Evolutionary conservation across 2,888 invertebrate genomes (phyloP).

Genomic region (Luperina testacea): DNA sequence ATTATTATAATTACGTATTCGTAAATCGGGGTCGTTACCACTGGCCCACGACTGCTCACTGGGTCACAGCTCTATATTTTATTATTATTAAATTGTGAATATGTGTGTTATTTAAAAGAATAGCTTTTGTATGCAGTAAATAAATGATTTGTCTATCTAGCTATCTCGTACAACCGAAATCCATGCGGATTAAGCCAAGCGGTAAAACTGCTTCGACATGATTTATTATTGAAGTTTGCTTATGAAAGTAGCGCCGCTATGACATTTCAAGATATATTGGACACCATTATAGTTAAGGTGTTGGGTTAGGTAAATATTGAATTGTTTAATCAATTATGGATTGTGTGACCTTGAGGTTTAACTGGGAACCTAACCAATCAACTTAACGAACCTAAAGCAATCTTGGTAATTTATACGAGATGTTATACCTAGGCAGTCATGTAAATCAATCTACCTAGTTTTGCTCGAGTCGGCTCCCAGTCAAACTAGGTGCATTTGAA

Average conservation of each 20-base stretch:
- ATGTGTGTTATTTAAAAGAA: neutral
- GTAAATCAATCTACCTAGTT: too few species aligned
- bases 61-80: too few species aligned
- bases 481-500: too few species aligned
- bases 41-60: too few species aligned
- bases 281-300: neutral
- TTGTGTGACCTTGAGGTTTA: neutral
- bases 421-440: neutral
- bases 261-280: neutral
- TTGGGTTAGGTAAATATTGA: constrained; percentile 8
- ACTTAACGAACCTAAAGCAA: neutral
- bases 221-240: neutral
- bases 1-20: too few species aligned
- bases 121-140: neutral
- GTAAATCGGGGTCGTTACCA: too few species aligned
- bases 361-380: constrained; percentile 23
- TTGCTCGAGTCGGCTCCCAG: too few species aligned
- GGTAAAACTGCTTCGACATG: neutral
- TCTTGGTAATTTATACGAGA: neutral
- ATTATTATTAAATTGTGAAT: neutral
- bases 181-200: neutral
- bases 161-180: neutral
- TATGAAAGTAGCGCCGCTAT: neutral
- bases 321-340: constrained; percentile 7
- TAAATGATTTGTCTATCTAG: neutral